Evolutionary conservation across 2,113 vertebrate genomes (phyloP).

Genomic region (Sitta europaea): DNA sequence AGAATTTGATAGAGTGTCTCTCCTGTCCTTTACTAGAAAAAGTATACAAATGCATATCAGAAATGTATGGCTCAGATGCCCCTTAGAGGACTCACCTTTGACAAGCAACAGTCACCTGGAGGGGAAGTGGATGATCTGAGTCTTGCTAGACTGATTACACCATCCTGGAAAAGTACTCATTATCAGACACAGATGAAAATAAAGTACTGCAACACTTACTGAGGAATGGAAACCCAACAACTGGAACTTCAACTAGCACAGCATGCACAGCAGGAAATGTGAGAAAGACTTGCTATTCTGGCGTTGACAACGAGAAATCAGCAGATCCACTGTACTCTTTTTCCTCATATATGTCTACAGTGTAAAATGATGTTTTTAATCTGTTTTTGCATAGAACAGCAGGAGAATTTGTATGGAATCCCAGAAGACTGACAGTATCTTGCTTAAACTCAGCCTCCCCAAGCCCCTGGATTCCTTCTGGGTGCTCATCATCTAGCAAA

Average conservation of each 20-base stretch:
- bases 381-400: background rate
- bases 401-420: background rate
- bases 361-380: background rate
- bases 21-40: background rate
- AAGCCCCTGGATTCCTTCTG: background rate
- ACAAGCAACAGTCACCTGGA: background rate
- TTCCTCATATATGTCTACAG: background rate
- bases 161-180: background rate
- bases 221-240: background rate
- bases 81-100: background rate
- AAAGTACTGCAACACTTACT: background rate
- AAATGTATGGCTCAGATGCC: background rate
- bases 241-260: background rate
- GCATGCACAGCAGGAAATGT: background rate
- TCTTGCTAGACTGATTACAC: background rate
- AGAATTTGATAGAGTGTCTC: background rate
- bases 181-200: background rate
- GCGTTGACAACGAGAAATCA: background rate
- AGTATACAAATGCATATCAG: background rate
- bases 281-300: background rate
- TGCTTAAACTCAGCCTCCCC: background rate
- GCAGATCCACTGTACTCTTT: background rate
- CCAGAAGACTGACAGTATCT: background rate
- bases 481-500: background rate
- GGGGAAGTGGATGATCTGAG: rapidly evolving